Base-by-base conservation (phyloP, 2,113 vertebrate species). In the Epinephelus lanceolatus region DNA sequence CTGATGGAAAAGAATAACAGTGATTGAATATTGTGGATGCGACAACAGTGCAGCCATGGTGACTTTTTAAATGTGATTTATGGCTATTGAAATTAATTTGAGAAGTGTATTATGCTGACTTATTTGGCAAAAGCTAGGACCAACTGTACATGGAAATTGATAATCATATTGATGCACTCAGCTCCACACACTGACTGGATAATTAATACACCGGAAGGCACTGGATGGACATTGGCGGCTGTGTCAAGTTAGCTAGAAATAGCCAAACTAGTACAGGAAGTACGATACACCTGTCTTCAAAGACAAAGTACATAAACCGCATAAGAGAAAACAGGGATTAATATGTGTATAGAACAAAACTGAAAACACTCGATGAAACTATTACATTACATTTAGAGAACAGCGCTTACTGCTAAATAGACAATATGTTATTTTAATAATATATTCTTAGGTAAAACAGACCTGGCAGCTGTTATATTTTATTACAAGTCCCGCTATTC, bases 141-240 rank as follows among this genome's bases (percentile, higher is more conserved):
- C 6, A 21, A 59, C 19, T 19, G 5, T 21, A 4, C 27, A 60
- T 6, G 55, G 25, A 53, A 15, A 53, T 13, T 61, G 72, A 30
- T 52, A 0, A 62, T 9, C 5, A 0, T 15, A 30, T 7, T 40
- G 45, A 65, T 55, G 51, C 17, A 9, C 56, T 27, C 17, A 30
- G 14, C 27, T 3, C 1, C 37, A 10, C 18, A 10, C 18, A 69
- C 18, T 8, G 59, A 33, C 25, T 6, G 68, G 55, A 76, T 53
- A 63, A 83, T 80, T n/a, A 75, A 91, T 71, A 76, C 63, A 89
- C 92, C 89, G 91, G 94, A 95, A 95, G 91, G 62, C 71, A 30
- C 30, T 59, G 33, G 37, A 23, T 69, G 59, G 59, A 76, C 13
- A 27, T 18, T 49, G 45, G 73, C 49, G 76, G 19, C 9, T 57